These are phyloP conservation scores for Dicerorhinus sumatrensis DNA, from an alignment of 2,113 vertebrate species.

Conservation along the genomic window DNA sequence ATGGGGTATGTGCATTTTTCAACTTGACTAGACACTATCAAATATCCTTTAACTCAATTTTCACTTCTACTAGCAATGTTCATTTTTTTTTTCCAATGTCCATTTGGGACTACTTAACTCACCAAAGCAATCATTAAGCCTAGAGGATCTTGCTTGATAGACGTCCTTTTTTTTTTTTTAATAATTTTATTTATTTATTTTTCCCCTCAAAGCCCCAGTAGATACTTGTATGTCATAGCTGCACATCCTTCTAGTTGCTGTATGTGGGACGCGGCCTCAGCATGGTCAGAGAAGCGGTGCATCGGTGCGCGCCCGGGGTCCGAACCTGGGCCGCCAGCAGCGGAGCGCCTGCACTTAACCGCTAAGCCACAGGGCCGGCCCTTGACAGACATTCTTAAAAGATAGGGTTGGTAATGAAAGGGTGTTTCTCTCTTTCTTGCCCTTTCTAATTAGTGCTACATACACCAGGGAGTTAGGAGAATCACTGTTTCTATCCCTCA, in stretches of 20 bases:
- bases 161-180: no score
- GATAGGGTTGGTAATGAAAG: background rate
- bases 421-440: background rate
- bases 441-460: background rate
- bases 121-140: background rate
- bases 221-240: no score
- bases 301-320: no score
- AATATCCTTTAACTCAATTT: background rate
- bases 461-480: background rate
- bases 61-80: background rate
- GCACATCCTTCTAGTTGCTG: no score
- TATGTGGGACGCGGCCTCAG: no score
- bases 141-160: background rate
- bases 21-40: background rate
- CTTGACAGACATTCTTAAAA: background rate
- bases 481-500: background rate
- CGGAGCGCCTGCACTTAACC: no score
- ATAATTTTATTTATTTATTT: no score
- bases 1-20: background rate
- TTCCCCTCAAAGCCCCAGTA: no score
- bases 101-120: background rate
- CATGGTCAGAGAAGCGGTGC: no score
- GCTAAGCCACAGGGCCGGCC: no score
- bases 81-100: background rate
- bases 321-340: no score